A percentile compares a stretch with the other conserved stretches of the same genome.
phyloP scores from a whole-genome alignment of 2,888 invertebrate genomes.

The Trichogramma dendrolimi region DNA sequence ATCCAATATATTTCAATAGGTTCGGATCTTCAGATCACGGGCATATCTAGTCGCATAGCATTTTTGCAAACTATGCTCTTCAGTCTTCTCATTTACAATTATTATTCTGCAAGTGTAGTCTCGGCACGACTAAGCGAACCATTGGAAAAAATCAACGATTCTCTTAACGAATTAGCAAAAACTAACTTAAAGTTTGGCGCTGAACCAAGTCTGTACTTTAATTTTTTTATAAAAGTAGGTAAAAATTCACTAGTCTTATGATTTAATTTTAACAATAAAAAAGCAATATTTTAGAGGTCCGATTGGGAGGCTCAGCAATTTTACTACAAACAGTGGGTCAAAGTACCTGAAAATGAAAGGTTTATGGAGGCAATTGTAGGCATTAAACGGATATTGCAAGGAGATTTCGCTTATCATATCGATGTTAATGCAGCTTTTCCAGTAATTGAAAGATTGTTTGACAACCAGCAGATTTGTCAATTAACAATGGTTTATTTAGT shows the following conservation, averaged over 20 bases:
- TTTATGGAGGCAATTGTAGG: constrained; percentile 38
- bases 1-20: constrained; percentile 29
- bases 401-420: constrained; percentile 44
- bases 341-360: constrained; percentile 36
- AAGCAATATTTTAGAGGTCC: constrained; percentile 29
- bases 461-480: constrained; percentile 41
- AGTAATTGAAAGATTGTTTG: constrained; percentile 39
- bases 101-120: constrained; percentile 45
- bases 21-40: constrained; percentile 37
- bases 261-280: background rate
- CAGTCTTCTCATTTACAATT: constrained; percentile 43
- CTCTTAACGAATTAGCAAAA: constrained; percentile 38
- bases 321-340: constrained; percentile 40
- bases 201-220: constrained; percentile 39
- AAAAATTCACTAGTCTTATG: background rate
- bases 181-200: constrained; percentile 39
- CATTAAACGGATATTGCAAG: constrained; percentile 37
- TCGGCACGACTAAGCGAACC: constrained; percentile 44
- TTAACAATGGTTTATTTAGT: constrained; percentile 42
- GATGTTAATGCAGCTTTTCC: constrained; percentile 44
- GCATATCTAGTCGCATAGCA: constrained; percentile 38
- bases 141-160: constrained; percentile 45
- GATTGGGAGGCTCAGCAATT: constrained; percentile 41
- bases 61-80: constrained; percentile 40
- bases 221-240: constrained; percentile 38